phyloP scores from a whole-genome alignment of 2,797 vertebrate species.

The Hemibagrus guttatus region DNA sequence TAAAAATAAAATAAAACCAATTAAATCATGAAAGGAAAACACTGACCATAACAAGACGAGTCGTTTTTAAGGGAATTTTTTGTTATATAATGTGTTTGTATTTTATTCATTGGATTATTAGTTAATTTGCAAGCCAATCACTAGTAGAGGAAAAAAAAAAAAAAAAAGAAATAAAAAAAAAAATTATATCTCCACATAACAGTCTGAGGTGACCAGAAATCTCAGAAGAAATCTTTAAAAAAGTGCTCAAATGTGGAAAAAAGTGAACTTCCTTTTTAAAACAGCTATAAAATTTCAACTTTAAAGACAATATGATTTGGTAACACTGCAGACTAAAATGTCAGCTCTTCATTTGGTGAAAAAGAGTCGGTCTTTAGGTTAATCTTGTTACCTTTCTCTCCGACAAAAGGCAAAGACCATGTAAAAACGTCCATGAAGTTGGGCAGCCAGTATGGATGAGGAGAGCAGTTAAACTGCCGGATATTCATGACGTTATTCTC shows the following conservation, averaged over 20 bases:
- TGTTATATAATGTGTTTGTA: no score
- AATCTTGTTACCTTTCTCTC: conserved; percentile 75
- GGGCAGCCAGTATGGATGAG: conserved; percentile 81
- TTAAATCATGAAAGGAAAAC: neutral
- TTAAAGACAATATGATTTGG: neutral
- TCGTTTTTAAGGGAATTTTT: no score
- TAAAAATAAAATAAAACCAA: neutral
- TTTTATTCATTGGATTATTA: neutral
- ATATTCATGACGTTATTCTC: conserved; percentile 85
- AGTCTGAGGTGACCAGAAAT: no score
- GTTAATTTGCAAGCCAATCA: neutral
- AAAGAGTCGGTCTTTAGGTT: neutral
- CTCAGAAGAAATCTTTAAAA: no score
- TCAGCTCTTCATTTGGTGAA: no score
- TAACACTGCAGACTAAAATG: neutral
- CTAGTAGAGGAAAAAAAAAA: neutral
- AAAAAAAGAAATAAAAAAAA: no score
- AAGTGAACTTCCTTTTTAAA: neutral
- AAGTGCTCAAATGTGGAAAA: neutral
- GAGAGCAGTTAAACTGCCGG: conserved; percentile 81
- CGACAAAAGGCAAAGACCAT: conserved; percentile 80
- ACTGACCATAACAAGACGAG: neutral
- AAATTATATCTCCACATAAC: no score
- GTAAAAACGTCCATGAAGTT: conserved; percentile 85
- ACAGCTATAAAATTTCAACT: neutral